Percentiles rank a stretch among this genome's conserved stretches.
Conservation (phyloP, 2,797 vertebrate genomes). For the Ptychadena robeensis region DNA sequence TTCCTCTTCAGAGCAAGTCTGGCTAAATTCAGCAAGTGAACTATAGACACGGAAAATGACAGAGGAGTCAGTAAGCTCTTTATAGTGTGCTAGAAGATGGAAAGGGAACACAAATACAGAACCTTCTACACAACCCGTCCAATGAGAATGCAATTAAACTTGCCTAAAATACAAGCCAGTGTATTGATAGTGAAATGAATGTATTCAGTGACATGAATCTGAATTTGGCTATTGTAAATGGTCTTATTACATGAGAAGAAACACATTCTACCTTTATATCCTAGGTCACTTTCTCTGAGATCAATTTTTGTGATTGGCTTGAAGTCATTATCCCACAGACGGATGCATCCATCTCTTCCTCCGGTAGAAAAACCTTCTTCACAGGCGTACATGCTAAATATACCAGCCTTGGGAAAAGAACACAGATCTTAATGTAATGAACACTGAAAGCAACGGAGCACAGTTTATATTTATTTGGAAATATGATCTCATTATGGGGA, state of each 20-base stretch:
- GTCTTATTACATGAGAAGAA: background rate
- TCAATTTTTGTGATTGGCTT: slow-evolving; percentile 98
- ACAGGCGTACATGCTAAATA: slow-evolving; percentile 95
- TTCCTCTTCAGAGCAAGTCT: too few species aligned
- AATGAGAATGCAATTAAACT: too few species aligned
- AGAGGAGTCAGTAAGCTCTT: too few species aligned
- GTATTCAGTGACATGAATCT: background rate
- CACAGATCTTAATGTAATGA: slow-evolving; percentile 31
- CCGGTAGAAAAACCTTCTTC: slow-evolving; percentile 98
- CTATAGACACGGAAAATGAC: too few species aligned
- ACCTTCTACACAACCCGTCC: too few species aligned
- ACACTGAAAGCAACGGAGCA: background rate
- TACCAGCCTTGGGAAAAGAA: slow-evolving; percentile 84
- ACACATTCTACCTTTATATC: slow-evolving; percentile 88
- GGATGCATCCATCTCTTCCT: slow-evolving; percentile 92
- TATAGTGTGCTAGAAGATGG: too few species aligned
- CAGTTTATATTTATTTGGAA: too few species aligned
- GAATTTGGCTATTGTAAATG: background rate
- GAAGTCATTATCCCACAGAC: slow-evolving; percentile 93
- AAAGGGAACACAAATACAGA: too few species aligned
- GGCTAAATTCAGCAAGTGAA: too few species aligned
- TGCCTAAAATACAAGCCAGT: too few species aligned
- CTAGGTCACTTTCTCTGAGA: slow-evolving; percentile 91
- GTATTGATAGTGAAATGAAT: too few species aligned
- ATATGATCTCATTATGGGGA: too few species aligned